Percentiles rank a stretch among this genome's conserved stretches.
phyloP scores from a whole-genome alignment of 2,888 invertebrate genomes.

The Papilio demoleus region DNA sequence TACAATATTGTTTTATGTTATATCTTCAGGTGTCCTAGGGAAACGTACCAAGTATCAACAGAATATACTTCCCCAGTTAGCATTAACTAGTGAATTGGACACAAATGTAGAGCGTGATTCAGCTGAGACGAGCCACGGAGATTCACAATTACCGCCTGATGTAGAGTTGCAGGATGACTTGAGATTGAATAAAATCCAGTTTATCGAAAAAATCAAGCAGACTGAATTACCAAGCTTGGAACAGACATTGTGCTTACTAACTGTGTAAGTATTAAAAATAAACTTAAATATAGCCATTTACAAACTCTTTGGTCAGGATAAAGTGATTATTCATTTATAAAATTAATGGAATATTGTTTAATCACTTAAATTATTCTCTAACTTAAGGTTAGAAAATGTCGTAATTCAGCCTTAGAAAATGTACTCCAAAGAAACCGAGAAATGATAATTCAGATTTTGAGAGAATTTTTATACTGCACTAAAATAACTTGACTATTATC shows the following conservation, averaged over 20 bases:
- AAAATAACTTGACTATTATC: too few relatives aligned
- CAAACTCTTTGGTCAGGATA: too few relatives aligned
- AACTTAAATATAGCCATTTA: constrained; percentile 33
- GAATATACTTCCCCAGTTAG: constrained; percentile 91
- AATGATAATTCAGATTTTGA: too few relatives aligned
- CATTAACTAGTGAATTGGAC: constrained; percentile 85
- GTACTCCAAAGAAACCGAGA: too few relatives aligned
- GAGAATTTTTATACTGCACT: too few relatives aligned
- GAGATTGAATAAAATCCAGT: constrained; percentile 90
- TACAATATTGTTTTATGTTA: background rate
- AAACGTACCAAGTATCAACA: constrained; percentile 95
- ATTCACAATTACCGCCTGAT: constrained; percentile 84
- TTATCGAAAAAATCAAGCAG: constrained; percentile 80
- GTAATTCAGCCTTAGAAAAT: too few relatives aligned
- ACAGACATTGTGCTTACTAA: constrained; percentile 90
- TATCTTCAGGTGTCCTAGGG: constrained; percentile 88
- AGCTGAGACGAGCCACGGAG: constrained; percentile 77
- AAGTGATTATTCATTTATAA: too few relatives aligned
- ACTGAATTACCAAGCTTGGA: constrained; percentile 87
- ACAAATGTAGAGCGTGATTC: constrained; percentile 69
- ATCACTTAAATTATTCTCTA: too few relatives aligned
- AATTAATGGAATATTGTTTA: too few relatives aligned
- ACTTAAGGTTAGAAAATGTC: too few relatives aligned
- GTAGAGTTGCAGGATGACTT: constrained; percentile 93
- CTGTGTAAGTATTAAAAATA: constrained; percentile 84